phyloP scores from a whole-genome alignment of 2,797 vertebrate genomes.

The Prionace glauca region DNA sequence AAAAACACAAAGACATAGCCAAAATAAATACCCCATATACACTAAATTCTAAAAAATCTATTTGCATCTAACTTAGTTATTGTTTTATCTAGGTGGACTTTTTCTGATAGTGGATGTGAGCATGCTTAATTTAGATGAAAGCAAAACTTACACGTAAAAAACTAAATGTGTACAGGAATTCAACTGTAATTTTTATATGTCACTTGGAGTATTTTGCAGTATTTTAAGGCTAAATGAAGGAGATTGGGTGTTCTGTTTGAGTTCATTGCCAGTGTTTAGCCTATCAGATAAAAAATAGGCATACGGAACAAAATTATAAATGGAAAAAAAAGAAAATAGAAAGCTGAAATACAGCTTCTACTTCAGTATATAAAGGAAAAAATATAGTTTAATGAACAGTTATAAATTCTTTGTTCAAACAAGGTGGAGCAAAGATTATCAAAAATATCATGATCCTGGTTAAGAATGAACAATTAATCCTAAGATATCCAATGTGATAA shows the following conservation, averaged over 20 bases:
- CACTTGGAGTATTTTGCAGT: neutral
- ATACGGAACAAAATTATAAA: neutral
- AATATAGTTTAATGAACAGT: neutral
- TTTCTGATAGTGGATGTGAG: neutral
- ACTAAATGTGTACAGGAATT: neutral
- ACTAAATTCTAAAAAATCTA: neutral
- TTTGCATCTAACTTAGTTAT: neutral
- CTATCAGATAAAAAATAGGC: neutral
- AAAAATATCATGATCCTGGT: neutral
- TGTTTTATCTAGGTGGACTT: neutral
- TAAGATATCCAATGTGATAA: too few species aligned
- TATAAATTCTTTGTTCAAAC: neutral
- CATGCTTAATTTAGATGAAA: neutral
- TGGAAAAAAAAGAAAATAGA: too few species aligned
- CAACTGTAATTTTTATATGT: neutral
- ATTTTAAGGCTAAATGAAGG: too few species aligned
- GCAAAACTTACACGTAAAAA: neutral
- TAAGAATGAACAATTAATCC: neutral
- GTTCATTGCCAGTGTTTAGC: neutral
- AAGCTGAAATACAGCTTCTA: too few species aligned
- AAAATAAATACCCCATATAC: neutral
- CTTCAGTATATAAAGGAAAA: neutral
- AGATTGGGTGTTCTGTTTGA: neutral
- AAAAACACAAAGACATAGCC: neutral
- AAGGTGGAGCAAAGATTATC: neutral